Evolutionary conservation across 2,797 vertebrate species (phyloP), one percentile per base, ranked within the genome.

Genomic region (Sandelia bainsii): DNA sequence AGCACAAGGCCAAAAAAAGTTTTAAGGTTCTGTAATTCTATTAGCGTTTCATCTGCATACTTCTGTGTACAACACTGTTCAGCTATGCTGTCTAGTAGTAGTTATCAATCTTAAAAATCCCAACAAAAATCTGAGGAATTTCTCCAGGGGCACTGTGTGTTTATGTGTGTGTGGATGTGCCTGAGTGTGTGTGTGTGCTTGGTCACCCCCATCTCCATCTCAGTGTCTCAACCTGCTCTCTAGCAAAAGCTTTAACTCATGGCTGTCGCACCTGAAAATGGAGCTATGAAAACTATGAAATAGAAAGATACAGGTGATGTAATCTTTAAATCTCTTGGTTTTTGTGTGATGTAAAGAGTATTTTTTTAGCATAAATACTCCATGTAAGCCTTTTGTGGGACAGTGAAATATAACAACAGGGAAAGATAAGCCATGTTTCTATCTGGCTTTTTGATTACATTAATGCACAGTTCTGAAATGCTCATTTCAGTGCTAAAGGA

Each of bases 101-200:
- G 87, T 88, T 86, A 90, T 90, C 82, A 72, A 70, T 83, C 78
- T 61, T 51, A 89, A 53, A 91, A 87, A 87, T 87, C 86, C 86
- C 68, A 78, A 53, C 69, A 92, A 91, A 87, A 85, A 92, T 92
- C 69, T 80, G 78, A 88, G 77, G 91, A 91, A 94, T 93, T 93
- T 91, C 77, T 92, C 84, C 82, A 82, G 86, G 72, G 88, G 82
- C 83, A 83, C 3, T 69, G 79, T 74, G 52, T 82, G 20, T 74
- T 22, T 83, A 9, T 74, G 62, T 74, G 74, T 78, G 73, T 80
- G 62, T 50, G 29, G 42, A 13, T 77, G 51, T 67, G 42, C 69
- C 39, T 62, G 64, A 40, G 34, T 72, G 59, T 69, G 37, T 74
- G 61, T 68, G 68, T 73, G 72, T 72, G 69, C 64, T 61, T 16